phyloP scores from a whole-genome alignment of 2,113 vertebrate species.

The Nibea coibor region DNA sequence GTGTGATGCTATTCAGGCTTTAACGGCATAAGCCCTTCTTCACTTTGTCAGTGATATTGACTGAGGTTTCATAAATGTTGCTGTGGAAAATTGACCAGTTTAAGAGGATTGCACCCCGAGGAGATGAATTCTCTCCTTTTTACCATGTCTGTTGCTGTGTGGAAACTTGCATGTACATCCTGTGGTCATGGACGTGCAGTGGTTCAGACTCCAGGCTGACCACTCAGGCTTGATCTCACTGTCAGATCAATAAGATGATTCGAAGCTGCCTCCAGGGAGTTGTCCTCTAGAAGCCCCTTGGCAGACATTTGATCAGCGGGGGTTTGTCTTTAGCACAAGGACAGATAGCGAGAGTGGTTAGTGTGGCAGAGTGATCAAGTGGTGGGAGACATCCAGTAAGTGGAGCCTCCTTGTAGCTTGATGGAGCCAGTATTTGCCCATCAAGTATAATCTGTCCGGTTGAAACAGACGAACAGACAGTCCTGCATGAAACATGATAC shows the following conservation, averaged over 20 bases:
- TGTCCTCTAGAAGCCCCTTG: constrained; percentile 47
- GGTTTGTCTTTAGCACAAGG: constrained; percentile 38
- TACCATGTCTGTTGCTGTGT: constrained; percentile 21
- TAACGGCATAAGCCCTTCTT: constrained; percentile 35
- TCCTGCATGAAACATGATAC: background rate
- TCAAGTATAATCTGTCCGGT: background rate
- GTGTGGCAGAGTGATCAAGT: constrained; percentile 19
- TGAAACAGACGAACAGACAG: background rate
- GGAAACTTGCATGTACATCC: constrained; percentile 21
- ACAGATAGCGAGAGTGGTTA: constrained; percentile 23
- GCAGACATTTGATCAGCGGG: constrained; percentile 38
- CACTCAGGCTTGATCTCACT: constrained; percentile 43
- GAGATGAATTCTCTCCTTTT: constrained; percentile 33
- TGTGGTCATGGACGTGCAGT: background rate
- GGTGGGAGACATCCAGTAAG: constrained; percentile 17
- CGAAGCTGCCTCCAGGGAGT: constrained; percentile 41
- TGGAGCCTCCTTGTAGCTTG: background rate
- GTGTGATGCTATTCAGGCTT: constrained; percentile 35
- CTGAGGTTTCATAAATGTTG: constrained; percentile 50
- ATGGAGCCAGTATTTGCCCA: background rate
- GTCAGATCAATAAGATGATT: constrained; percentile 57
- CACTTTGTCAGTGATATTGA: constrained; percentile 56
- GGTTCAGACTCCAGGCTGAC: constrained; percentile 36
- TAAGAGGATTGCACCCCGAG: constrained; percentile 42
- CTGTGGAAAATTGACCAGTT: constrained; percentile 53